Evolutionary conservation across 2,113 vertebrate genomes (phyloP).

Genomic region (Phycodurus eques): DNA sequence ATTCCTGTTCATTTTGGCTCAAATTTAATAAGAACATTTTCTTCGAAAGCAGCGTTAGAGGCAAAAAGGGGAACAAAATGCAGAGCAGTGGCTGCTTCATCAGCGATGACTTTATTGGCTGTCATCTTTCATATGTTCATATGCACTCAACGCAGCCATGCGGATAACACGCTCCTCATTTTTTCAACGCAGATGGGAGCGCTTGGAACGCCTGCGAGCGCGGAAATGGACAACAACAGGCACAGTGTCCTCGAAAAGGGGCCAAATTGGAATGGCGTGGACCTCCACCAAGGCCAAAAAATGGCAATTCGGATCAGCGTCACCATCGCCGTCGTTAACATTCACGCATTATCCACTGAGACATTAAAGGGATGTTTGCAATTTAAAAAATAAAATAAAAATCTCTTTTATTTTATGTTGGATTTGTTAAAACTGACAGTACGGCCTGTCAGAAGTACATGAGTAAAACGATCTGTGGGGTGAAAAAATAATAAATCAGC

Average conservation of each 20-base stretch:
- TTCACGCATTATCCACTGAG: too few relatives aligned
- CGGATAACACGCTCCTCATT: not conserved
- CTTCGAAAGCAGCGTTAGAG: not conserved
- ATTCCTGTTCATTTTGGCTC: not conserved
- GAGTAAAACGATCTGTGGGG: too few relatives aligned
- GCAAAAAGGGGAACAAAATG: not conserved
- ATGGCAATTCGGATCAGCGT: not conserved
- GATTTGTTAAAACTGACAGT: too few relatives aligned
- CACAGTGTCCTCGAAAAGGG: not conserved
- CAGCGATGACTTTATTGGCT: slow-evolving; percentile 20
- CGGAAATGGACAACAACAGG: not conserved
- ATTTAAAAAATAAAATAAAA: too few relatives aligned
- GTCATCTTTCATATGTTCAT: slow-evolving; percentile 24
- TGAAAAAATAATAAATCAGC: too few relatives aligned
- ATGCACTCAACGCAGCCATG: not conserved
- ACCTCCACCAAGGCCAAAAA: not conserved
- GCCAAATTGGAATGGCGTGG: not conserved
- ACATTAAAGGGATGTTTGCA: too few relatives aligned
- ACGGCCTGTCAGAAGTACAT: too few relatives aligned
- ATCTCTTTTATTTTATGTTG: too few relatives aligned
- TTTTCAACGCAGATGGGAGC: slow-evolving; percentile 10
- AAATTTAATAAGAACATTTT: not conserved
- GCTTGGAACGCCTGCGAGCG: not conserved
- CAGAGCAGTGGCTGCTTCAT: slow-evolving; percentile 6
- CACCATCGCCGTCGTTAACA: not conserved